Evolutionary conservation across 1,140 invertebrate genomes (phyloP), one percentile per base, ranked within the genome.

Genomic region (Leucophenga varia): DNA sequence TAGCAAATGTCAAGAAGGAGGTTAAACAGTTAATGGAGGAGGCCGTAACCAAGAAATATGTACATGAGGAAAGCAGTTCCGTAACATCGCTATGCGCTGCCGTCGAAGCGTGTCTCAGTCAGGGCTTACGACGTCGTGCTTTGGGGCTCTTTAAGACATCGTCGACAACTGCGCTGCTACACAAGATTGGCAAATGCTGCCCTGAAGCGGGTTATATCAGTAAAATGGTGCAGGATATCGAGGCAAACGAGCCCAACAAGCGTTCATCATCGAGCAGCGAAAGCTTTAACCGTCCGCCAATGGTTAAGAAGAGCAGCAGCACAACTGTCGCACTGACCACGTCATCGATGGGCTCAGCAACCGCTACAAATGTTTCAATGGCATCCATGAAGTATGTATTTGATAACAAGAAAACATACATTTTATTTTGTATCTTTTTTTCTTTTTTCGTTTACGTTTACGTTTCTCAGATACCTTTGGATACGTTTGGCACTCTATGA

Each of bases 11-110:
- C 12, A 93, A 91, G 75, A 90, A 90, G 74, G 89, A 91, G 78
- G 90, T 92, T 22, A 93, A 93, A 63, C 88, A 91, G 75, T 86
- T 95, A 32, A 95, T 95, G 91, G 93, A 95, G 79, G 92, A 95
- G 78, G 89, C 91, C 28, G 93, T 95, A 2, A 95, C 91, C 1
- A 82, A 88, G 51, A 94, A 94, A 77, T 93, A 91, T 75, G 88
- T 95, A 8, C 90, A 94, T 73, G 91, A 95, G 78, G 91, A 95
- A 55, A 93, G 90, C 70, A 89, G 89, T 43, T 88, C 86, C 42
- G 89, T 95, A 21, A 93, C 89, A 16, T 86, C 90, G 8, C 79
- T 95, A 3, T 95, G 72, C 82, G 87, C 80, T 25, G 89, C 91
- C 3, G 91, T 96, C 0, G 93, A 96, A 75, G 85, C 89, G 2